phyloP scores from a whole-genome alignment of 2,797 vertebrate genomes.

The Australoheros facetus region DNA sequence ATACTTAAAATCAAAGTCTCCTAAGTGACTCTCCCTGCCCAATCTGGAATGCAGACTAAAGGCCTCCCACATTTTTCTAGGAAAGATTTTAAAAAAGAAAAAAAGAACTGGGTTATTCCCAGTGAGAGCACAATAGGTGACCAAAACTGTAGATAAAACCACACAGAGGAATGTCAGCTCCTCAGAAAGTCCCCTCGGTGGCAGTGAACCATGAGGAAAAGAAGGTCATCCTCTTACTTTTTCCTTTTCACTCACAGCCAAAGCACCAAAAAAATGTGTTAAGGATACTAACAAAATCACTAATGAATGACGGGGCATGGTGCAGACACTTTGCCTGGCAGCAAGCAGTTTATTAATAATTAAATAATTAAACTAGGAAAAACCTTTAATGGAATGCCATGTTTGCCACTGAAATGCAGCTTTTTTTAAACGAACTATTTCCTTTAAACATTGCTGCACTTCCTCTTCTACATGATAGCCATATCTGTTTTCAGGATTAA shows the following conservation, averaged over 20 bases:
- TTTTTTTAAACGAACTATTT: neutral
- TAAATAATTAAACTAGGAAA: neutral
- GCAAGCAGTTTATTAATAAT: accelerated
- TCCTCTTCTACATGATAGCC: neutral
- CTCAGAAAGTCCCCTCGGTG: conserved; percentile 30
- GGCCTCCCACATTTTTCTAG: conserved; percentile 38
- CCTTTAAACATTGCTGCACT: neutral
- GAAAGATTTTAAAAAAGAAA: conserved; percentile 3
- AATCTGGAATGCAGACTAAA: conserved; percentile 35
- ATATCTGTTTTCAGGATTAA: neutral
- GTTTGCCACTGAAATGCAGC: neutral
- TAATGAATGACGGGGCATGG: neutral
- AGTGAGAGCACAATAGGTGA: conserved; percentile 25
- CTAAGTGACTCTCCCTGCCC: conserved; percentile 12
- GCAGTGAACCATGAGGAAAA: conserved; percentile 26
- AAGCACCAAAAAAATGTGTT: neutral
- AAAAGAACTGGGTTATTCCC: conserved; percentile 51
- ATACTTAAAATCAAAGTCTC: conserved; percentile 40
- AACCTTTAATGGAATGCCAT: neutral
- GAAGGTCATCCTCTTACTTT: neutral
- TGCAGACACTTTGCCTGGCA: neutral
- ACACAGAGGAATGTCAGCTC: conserved; percentile 30
- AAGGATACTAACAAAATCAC: neutral
- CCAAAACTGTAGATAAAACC: conserved; percentile 36
- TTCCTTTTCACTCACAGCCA: neutral